A percentile compares a stretch with the other conserved stretches of the same genome.
Evolutionary conservation across 2,888 invertebrate genomes (phyloP).

Genomic region (Eilema caniola): DNA sequence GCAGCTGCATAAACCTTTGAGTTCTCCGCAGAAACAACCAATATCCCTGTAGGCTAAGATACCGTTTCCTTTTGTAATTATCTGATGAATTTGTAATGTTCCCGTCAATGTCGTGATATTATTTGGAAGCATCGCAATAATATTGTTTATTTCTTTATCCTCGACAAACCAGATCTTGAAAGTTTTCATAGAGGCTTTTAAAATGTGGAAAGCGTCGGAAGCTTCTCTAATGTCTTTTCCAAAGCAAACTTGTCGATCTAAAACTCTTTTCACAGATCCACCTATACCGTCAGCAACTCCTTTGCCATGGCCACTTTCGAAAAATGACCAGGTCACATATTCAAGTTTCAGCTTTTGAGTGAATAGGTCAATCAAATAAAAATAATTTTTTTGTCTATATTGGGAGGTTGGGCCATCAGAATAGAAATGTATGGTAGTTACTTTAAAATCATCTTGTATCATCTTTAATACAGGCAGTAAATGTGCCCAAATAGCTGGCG

Average conservation of each 20-base stretch:
- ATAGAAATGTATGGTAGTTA: neutral
- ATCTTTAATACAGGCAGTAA: neutral
- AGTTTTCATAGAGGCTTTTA: neutral
- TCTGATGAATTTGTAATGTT: neutral
- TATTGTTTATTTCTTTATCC: neutral
- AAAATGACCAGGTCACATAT: neutral
- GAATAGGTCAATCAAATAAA: constrained; percentile 1
- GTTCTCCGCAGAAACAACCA: neutral
- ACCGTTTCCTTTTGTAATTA: neutral
- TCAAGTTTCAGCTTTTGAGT: neutral
- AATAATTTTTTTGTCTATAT: neutral
- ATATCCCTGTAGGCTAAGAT: neutral
- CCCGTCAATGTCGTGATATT: neutral
- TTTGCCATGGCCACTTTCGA: constrained; percentile 1
- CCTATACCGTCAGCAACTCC: neutral
- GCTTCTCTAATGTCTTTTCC: too few relatives aligned
- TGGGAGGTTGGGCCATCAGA: neutral
- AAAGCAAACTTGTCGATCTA: constrained; percentile 5
- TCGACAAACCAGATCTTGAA: neutral
- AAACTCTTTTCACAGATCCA: neutral
- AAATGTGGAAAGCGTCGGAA: neutral
- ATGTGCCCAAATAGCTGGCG: constrained; percentile 4
- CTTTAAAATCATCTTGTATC: neutral
- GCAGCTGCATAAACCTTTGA: too few relatives aligned
- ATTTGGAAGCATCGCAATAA: neutral